Percentiles rank a stretch among this genome's conserved stretches.
phyloP scores from a whole-genome alignment of 2,113 vertebrate genomes.

The Silurus glanis region DNA sequence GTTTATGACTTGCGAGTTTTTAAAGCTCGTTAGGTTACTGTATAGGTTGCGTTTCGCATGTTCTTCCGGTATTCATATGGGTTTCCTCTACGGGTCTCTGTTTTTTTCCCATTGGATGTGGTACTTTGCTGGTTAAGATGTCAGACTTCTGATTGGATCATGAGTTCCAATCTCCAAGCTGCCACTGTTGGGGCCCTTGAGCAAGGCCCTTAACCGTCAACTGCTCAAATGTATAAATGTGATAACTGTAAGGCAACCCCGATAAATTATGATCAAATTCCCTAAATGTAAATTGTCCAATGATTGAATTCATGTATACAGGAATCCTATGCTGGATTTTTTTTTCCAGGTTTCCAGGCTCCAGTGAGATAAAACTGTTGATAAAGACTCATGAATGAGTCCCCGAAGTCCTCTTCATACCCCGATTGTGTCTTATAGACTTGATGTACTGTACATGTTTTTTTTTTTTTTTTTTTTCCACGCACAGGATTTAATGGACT shows the following conservation, averaged over 20 bases:
- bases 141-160: no score
- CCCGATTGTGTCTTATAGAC: background rate
- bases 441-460: conserved; percentile 7
- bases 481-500: background rate
- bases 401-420: conserved; percentile 11
- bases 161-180: no score
- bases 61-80: background rate
- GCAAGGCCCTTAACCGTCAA: no score
- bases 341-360: background rate
- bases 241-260: no score
- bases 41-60: background rate
- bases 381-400: background rate
- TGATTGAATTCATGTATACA: no score
- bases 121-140: no score
- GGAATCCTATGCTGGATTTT: no score
- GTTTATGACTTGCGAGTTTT: conserved; percentile 19
- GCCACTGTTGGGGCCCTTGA: no score
- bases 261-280: no score
- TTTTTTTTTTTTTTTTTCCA: background rate
- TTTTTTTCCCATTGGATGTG: background rate
- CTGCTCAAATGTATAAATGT: no score
- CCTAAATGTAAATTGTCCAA: no score
- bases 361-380: background rate
- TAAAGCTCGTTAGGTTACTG: background rate
- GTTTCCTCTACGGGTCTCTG: background rate